Base-by-base conservation (phyloP, 35 echinoderm and acorn worm species). In the Ophioderma brevispina region DNA sequence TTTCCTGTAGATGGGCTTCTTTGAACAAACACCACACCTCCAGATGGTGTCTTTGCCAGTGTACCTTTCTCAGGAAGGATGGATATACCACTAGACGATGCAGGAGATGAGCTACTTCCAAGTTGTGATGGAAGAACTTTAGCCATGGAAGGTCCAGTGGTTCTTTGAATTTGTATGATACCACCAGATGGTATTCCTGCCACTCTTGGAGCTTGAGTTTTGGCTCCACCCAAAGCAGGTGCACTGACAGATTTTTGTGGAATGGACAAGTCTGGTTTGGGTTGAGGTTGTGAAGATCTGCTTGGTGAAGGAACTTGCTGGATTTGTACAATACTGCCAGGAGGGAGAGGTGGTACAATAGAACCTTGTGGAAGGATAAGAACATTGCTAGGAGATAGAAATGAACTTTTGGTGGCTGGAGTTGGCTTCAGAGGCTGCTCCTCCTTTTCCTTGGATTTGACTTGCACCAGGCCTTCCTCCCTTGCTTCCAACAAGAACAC, bases 271-370 rank as follows among this genome's bases (percentile, higher is more conserved):
- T 18, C 31, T 36, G 23, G 55, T 56, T 37, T 86, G 41, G 37
- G 55, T 55, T 43, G 80, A 1, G 40, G 32, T 56, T 90, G 94
- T 23, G 89, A 35, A 46, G 88, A 77, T 28, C 89, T 64, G 3
- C 81, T 80, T 19, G 92, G 96, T 55, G 89, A 91, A 76, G 96
- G 92, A 11, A 98, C 96, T 37, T 95, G 97, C 33, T 99, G 97
- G 75, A 99, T 99, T 86, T 99, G 97, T 30, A 99, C 97, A 63
- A 99, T 99, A 64, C 97, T 99, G 3, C 97, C 97, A 31, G 97
- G 94, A 13, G 93, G 97, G 0, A 99, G 56, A 35, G 93, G 93
- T 17, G 97, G 97, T 39, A 99, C 93, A 34, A 95, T 99, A 35
- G 97, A 95, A 38, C 97, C 97, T 87, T 95, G 93, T 31, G 97